A percentile compares a stretch with the other conserved stretches of the same genome.
phyloP scores from a whole-genome alignment of 2,888 invertebrate species.

The Diaphora mendica region DNA sequence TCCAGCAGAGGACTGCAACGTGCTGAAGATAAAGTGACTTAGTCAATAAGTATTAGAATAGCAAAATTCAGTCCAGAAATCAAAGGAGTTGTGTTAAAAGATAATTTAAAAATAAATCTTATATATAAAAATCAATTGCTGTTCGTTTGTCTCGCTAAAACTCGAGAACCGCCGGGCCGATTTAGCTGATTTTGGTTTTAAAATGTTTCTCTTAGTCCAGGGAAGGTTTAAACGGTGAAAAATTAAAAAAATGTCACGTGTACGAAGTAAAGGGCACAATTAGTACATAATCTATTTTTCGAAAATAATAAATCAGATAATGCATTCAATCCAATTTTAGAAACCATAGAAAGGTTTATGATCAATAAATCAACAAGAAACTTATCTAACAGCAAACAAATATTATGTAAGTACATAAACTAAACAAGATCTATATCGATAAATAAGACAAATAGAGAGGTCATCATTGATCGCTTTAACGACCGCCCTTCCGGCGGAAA shows the following conservation, averaged over 20 bases:
- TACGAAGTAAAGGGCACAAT: no score
- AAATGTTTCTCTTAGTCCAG: no score
- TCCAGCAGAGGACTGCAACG: no score
- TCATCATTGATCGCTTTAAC: conserved; percentile 38
- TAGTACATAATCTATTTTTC: no score
- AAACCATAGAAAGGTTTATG: conserved; percentile 8
- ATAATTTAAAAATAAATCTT: not conserved
- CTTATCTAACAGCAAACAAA: conserved; percentile 12
- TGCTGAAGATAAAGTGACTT: not conserved
- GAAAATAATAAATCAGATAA: conserved; percentile 2
- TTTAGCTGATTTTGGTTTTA: no score
- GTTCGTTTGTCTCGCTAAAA: no score
- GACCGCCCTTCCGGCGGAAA: conserved; percentile 56
- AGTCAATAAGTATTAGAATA: not conserved
- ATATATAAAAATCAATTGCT: no score
- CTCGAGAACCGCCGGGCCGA: no score
- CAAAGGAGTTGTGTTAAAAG: not conserved
- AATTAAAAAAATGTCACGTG: no score
- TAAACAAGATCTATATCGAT: conserved; percentile 29
- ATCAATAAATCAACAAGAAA: conserved; percentile 10
- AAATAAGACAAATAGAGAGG: conserved; percentile 35
- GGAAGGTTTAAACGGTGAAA: no score
- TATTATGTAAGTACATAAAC: conserved; percentile 21
- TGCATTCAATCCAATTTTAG: conserved; percentile 1
- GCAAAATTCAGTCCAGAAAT: not conserved